Base-by-base conservation (phyloP, 2,888 invertebrate species). In the Portevinia maculata region DNA sequence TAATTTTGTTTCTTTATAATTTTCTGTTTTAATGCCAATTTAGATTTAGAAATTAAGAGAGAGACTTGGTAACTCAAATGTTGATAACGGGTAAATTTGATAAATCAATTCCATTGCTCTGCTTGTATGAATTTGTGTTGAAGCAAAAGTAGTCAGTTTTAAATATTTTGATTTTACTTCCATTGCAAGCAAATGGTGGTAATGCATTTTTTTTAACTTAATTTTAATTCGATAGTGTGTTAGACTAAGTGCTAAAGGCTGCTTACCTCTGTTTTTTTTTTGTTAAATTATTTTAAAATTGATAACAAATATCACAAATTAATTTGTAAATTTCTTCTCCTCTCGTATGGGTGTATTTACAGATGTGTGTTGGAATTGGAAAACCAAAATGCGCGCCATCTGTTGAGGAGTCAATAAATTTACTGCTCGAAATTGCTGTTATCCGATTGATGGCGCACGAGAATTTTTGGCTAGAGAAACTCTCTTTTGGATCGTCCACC, bases 401-500 rank as follows among this genome's bases (percentile, higher is more conserved):
- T 60, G 30, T 60, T 71, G 37, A 52, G 17, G 30, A 81, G 69
- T 50, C 11, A 8, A 13, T 34, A 39, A 48, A 46, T 3, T 64
- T 85, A 86, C 70, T 86, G 85, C 73, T 86, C 86, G 65, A 84
- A 85, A 59, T 86, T 88, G 85, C 88, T 89, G 79, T 87, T 88
- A 85, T 90, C 89, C 86, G 90, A 89, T 86, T 88, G 90, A 89
- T 90, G 90, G 84, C 90, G 90, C 87, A 88, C 88, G 85, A 90
- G 87, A 84, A 90, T 90, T 86, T 89, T 90, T 86, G 90, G 91
- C 90, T 91, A 91, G 87, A 91, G 91, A 84, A 91, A 91, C 55
- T 91, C 91, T 44, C 90, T 87, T 64, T 90, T 90, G 4, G 86
- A 86, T 28, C 90, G 87, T 19, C 89, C 87, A 48, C 88, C 88